These are phyloP conservation scores for Stictocephala bisonia DNA, from an alignment of 2,888 invertebrate species.

Conservation along the genomic window DNA sequence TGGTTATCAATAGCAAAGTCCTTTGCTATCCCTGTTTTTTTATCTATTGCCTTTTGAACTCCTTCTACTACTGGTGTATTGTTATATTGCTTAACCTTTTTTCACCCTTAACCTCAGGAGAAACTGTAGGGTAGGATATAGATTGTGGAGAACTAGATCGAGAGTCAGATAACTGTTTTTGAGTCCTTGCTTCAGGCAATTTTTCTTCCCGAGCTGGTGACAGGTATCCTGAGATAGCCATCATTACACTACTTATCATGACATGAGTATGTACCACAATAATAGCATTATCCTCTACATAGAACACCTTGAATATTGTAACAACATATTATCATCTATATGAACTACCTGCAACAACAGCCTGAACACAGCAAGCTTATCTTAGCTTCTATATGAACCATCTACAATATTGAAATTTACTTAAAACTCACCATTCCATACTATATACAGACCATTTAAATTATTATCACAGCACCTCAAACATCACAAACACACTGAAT, in stretches of 20 bases:
- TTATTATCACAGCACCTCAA: too few relatives aligned
- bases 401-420: too few relatives aligned
- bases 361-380: too few relatives aligned
- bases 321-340: too few relatives aligned
- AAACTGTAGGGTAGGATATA: constrained; percentile 67
- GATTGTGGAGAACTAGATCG: constrained; percentile 67
- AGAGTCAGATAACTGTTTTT: constrained; percentile 64
- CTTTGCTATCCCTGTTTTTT: constrained; percentile 63
- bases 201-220: constrained; percentile 93
- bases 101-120: constrained; percentile 66
- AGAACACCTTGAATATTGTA: too few relatives aligned
- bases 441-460: too few relatives aligned
- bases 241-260: constrained; percentile 94
- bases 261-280: too few relatives aligned
- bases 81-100: constrained; percentile 65
- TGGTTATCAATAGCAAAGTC: constrained; percentile 65
- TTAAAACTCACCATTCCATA: too few relatives aligned
- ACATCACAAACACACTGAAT: too few relatives aligned
- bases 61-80: constrained; percentile 63
- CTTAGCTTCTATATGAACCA: too few relatives aligned
- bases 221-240: constrained; percentile 92
- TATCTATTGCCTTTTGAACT: constrained; percentile 62
- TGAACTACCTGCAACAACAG: too few relatives aligned
- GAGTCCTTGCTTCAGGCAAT: constrained; percentile 86
- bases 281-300: too few relatives aligned